Base-by-base conservation (phyloP, 2,113 vertebrate genomes). In the Tragelaphus imberbis region DNA sequence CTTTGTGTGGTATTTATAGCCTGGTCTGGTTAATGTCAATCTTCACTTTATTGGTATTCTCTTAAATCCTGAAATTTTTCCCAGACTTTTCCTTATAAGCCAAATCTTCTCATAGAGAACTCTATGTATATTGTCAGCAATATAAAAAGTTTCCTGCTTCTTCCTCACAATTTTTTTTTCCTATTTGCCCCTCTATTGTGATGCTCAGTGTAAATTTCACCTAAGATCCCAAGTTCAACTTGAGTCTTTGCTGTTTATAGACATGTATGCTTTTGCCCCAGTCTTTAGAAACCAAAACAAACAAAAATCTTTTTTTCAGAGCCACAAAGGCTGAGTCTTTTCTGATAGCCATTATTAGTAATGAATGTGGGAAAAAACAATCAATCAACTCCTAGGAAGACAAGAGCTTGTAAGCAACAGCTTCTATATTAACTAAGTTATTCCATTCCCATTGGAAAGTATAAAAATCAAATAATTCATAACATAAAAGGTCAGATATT, bases 1-100 rank as follows among this genome's bases (percentile, higher is more conserved):
- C 99, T 99, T 99, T 99, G 98, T 99, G 99, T 99, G 99, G 99
- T 99, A 99, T 99, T 99, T 99, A 99, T 99, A 99, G 99, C 98
- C 97, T 97, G 98, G 98, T 99, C 99, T 99, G 99, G 98, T 99
- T 99, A 99, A 99, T 97, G 99, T 99, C 99, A 99, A 98, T 99
- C 99, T 99, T 98, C 97, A 88, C 98, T 99, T 99, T 99, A 99
- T 98, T 99, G 98, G 98, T 98, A 98, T 98, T 99, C 99, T 98
- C 98, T 98, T 99, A 99, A 99, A 99, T 95, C 98, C 98, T 99
- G 99, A 99, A 99, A 99, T 99, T 99, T 98, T 99, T 98, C 95
- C 98, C 98, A 97, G 98, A 98, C 98, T 98, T 98, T 98, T 98
- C 97, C 98, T 98, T 98, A 98, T 98, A 99, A 98, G 98, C 98